Evolutionary conservation across 2,113 vertebrate species (phyloP), one percentile per base, ranked within the genome.

Genomic region (Epinephelus fuscoguttatus): DNA sequence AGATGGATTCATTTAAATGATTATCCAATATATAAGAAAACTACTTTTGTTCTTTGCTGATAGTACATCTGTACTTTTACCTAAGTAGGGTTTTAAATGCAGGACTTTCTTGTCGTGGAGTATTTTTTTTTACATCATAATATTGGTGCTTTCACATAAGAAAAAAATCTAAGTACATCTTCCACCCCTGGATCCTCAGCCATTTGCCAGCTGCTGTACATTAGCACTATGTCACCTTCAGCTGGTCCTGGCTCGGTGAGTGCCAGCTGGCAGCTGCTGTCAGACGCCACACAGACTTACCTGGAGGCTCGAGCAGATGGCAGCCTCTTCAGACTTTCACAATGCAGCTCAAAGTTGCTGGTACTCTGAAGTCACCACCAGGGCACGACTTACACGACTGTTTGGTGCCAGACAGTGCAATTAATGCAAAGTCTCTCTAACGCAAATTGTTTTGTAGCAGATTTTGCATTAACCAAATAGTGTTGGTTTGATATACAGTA

Each of bases 291-390:
- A 37, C 49, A 25, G 45, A 71, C 30, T 75, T 59, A 76, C 67
- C 67, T 80, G n/a, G 13, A 30, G 15, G 0, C 72, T n/a, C 49
- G 25, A 47, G 30, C 37, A 61, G 10, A 70, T 60, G 57, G 57
- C 17, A 53, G 57, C 42, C 59, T 50, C 69, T 1, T 45, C 13
- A 42, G 49, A 45, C 23, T 70, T 82, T 55, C 30, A 56, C 49
- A 70, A 23, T 33, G 21, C 3, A 78, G n/a, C 63, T 9, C 52
- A 81, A 53, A 62, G 37, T 55, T 77, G 25, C 47, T 53, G 21
- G 6, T 2, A 8, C 52, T 15, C 7, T 12, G 59, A 23, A 55
- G 75, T 18, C 71, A 66, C 8, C 12, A 23, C 8, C 12, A 23
- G 23, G 33, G 10, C 9, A 25, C 2, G 1, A 49, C 37, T 49